These are phyloP conservation scores for Porites lobata DNA, from an alignment of 92 coral and sea anemone species.

Conservation along the genomic window DNA sequence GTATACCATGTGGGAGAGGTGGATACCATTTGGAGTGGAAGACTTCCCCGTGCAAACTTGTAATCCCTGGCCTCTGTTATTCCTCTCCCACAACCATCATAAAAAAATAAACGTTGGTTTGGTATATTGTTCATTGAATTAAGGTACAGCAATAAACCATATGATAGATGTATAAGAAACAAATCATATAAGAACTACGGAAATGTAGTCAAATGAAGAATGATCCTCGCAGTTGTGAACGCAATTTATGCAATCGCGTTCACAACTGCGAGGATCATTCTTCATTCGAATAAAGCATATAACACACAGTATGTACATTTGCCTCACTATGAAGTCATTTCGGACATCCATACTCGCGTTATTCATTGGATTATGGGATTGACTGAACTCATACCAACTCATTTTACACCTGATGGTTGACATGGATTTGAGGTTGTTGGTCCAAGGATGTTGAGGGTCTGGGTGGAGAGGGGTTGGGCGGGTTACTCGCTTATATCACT, in stretches of 20 bases:
- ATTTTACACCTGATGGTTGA: neutral
- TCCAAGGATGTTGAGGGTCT: neutral
- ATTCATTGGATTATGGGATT: neutral
- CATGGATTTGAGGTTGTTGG: too few relatives aligned
- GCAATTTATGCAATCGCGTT: too few relatives aligned
- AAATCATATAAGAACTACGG: too few relatives aligned
- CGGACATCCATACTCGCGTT: neutral
- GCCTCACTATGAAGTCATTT: neutral
- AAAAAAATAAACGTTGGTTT: too few relatives aligned
- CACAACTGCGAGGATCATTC: too few relatives aligned
- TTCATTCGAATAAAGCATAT: too few relatives aligned
- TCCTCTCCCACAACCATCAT: neutral
- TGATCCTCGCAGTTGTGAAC: too few relatives aligned
- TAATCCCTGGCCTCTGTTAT: neutral
- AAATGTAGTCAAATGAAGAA: too few relatives aligned
- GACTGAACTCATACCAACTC: neutral
- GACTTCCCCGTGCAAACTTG: neutral
- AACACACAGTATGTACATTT: too few relatives aligned
- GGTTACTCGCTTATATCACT: neutral
- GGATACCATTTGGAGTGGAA: neutral
- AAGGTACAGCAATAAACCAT: too few relatives aligned
- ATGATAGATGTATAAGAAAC: too few relatives aligned
- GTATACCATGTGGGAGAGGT: neutral
- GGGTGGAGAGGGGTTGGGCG: neutral
- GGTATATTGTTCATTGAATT: too few relatives aligned